Evolutionary conservation across 2,797 vertebrate species (phyloP), one percentile per base, ranked within the genome.

Genomic region (Semaprochilodus insignis): DNA sequence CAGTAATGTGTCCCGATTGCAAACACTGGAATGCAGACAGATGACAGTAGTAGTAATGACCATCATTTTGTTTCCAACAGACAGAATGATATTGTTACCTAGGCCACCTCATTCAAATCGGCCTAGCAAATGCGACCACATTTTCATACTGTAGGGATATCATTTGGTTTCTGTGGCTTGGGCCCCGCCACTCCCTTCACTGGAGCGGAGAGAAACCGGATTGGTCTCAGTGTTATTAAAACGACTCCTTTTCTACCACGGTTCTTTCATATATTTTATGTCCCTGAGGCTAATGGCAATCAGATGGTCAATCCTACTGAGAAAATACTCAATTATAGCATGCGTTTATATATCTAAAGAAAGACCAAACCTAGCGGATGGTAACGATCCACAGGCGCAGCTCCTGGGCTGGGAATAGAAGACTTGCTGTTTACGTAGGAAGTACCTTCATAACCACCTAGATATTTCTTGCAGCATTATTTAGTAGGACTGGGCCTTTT

Each of bases 51-150:
- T 7, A 1, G 40, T 36, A 78, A 52, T 7, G 27, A 71, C 40
- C 48, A 19, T 23, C 10, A 13, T 67, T 74, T 66, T 31, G 77
- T n/a, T 10, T 74, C 36, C 66, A 55, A 71, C 59, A 36, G 65
- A 80, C 52, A 54, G 25, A 23, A 4, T 1, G 21, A 21, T 60
- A 62, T 82, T 48, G 76, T 81, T 81, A 86, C 81, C 74, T 70
- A 82, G 27, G 71, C 66, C 71, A 73, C 59, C 77, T 77, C 85
- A 87, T 81, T 86, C 79, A 86, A 89, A 85, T 88, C 52, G 70
- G 11, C 74, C 21, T 23, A 44, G 51, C 81, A 69, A 85, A 55
- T 16, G 14, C 13, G 21, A 81, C 80, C 74, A 36, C 81, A 86
- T 82, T 88, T 87, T 78, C 81, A 83, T 77, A 78, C 72, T 82